Percentiles rank a stretch among this genome's conserved stretches.
Conservation (phyloP, 2,888 invertebrate genomes). For the Stomorhina lunata region DNA sequence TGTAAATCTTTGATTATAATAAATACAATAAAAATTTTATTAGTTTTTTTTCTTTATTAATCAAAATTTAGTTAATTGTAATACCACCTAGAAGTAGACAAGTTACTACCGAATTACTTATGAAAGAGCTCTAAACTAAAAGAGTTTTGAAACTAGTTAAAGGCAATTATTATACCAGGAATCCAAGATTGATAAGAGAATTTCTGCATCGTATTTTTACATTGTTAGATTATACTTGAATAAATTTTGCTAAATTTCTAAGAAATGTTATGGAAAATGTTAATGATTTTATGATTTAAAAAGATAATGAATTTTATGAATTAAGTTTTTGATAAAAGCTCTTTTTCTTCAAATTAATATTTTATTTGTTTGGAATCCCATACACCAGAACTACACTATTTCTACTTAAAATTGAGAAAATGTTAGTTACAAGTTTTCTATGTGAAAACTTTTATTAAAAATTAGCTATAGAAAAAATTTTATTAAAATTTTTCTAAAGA, state of each 20-base stretch:
- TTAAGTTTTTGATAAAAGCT: constrained; percentile 23
- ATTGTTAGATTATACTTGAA: too few relatives aligned
- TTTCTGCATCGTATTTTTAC: not conserved
- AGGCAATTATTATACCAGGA: not conserved
- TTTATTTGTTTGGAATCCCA: too few relatives aligned
- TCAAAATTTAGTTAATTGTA: not conserved
- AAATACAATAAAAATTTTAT: constrained; percentile 59
- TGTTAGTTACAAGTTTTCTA: too few relatives aligned
- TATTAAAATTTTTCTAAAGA: too few relatives aligned
- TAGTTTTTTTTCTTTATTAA: constrained; percentile 31
- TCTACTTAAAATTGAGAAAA: too few relatives aligned
- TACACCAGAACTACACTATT: too few relatives aligned
- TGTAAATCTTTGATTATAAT: constrained; percentile 65
- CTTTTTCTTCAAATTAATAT: too few relatives aligned
- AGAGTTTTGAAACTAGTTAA: too few relatives aligned
- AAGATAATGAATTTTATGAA: constrained; percentile 15
- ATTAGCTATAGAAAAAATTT: too few relatives aligned
- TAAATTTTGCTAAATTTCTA: not conserved
- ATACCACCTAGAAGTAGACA: constrained; percentile 20
- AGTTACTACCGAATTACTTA: not conserved
- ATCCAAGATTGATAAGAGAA: not conserved
- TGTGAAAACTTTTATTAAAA: too few relatives aligned
- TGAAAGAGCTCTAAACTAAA: not conserved
- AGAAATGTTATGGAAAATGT: constrained; percentile 12
- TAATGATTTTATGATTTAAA: constrained; percentile 15